Conservation (phyloP, 2,797 vertebrate genomes). For the Ctenochaetus hawaiiensis region DNA sequence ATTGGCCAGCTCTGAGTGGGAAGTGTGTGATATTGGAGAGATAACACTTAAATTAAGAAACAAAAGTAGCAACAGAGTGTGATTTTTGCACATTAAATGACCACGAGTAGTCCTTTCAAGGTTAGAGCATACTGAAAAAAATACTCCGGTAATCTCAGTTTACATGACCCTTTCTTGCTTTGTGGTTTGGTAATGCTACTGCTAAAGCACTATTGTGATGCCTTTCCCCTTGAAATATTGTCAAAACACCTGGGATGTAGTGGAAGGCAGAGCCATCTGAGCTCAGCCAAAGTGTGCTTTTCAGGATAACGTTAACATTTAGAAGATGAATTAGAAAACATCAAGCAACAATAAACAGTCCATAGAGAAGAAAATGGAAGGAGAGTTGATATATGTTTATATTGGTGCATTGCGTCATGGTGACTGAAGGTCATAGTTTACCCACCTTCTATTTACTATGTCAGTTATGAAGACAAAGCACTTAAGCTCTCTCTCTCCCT, state of each 20-base stretch:
- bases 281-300: constrained; percentile 6
- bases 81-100: neutral
- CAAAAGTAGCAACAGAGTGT: neutral
- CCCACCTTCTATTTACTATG: constrained; percentile 27
- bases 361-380: constrained; percentile 5
- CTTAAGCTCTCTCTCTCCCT: neutral
- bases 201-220: neutral
- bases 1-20: constrained; percentile 13
- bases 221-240: neutral
- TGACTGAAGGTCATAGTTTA: constrained; percentile 41
- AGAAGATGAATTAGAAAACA: constrained; percentile 11
- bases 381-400: constrained; percentile 22
- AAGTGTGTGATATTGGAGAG: constrained; percentile 20
- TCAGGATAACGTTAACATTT: constrained; percentile 9
- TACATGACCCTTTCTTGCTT: neutral
- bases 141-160: constrained; percentile 15
- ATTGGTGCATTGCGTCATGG: constrained; percentile 1
- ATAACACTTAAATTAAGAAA: constrained; percentile 16
- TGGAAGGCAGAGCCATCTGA: constrained; percentile 12
- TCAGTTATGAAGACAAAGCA: constrained; percentile 30
- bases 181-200: neutral
- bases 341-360: constrained; percentile 18
- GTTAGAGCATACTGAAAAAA: neutral
- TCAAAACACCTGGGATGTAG: neutral
- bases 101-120: neutral